Base-by-base conservation (phyloP, 2,888 invertebrate genomes). In the Coremacera marginata region DNA sequence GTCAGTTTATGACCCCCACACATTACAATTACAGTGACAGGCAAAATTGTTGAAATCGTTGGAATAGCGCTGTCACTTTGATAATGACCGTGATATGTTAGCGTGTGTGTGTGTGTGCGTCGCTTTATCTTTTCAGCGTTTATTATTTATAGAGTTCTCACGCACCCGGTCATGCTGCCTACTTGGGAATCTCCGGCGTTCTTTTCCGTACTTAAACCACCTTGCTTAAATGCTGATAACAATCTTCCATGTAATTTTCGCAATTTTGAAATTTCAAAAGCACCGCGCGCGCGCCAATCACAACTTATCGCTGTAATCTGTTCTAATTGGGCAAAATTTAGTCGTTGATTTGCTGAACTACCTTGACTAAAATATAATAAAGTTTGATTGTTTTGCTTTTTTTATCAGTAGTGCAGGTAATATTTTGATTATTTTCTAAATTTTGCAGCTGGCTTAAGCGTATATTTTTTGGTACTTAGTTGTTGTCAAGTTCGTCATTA, bases 321-420 rank as follows among this genome's bases (percentile, higher is more conserved):
- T 25, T 25, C 22, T 72, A 62, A 72, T 72, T 62, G 62, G 49
- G 25, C 55, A 52, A 44, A 67, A 31, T 19, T 55, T 34, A 55
- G 27, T 25, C 5, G 16, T 14, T 63, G 63, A 63, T 68, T 51
- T 27, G 27, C 14, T n/a, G 27, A 14, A 27, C n/a, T 31, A 25
- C n/a, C 31, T 25, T 68, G 25, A 25, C 31, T 5, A 27, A 65
- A 51, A 49, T 51, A 51, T 27, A 51, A 49, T 68, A n/a, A n/a
- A 31, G 2, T 16, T 16, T 27, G n/a, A 31, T 31, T 31, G n/a
- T 27, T 57, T n/a, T n/a, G n/a, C n/a, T n/a, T n/a, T n/a, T 44
- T 49, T 68, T 68, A 49, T 68, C 49, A 22, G 44, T 19, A 25
- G 25, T 27, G 51, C 14, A 8, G 25, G 14, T 25, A 27, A 22